Conservation (phyloP, 2,888 invertebrate species). For the Polyommatus icarus region DNA sequence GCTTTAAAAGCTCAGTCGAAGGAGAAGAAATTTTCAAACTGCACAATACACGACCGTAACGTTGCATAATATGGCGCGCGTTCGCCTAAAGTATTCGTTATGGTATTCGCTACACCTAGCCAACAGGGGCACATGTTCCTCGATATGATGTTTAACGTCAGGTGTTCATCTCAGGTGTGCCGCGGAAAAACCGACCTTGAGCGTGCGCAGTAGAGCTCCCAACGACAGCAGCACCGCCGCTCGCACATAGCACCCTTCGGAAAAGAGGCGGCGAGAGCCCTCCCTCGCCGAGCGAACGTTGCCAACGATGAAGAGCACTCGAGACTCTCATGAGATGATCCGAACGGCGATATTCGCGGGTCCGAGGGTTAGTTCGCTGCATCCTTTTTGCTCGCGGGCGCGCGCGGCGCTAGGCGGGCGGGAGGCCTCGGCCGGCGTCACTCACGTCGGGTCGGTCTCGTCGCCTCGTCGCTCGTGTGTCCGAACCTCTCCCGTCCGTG, state of each 20-base stretch:
- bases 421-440: slow-evolving; percentile 70
- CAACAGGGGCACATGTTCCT: slow-evolving; percentile 78
- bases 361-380: slow-evolving; percentile 63
- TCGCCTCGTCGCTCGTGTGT: slow-evolving; percentile 73
- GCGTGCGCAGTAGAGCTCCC: slow-evolving; percentile 49
- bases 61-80: slow-evolving; percentile 78
- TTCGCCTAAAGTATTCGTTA: slow-evolving; percentile 80
- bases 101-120: slow-evolving; percentile 80
- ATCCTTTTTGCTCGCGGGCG: slow-evolving; percentile 72
- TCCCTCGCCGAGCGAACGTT: slow-evolving; percentile 70
- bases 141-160: slow-evolving; percentile 78
- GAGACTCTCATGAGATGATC: slow-evolving; percentile 71
- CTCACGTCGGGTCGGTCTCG: slow-evolving; percentile 76
- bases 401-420: slow-evolving; percentile 68
- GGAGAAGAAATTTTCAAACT: slow-evolving; percentile 66
- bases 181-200: slow-evolving; percentile 57
- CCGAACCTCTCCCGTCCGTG: slow-evolving; percentile 75
- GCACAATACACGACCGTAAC: slow-evolving; percentile 70
- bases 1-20: slow-evolving; percentile 60
- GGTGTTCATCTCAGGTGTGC: slow-evolving; percentile 70
- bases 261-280: slow-evolving; percentile 57
- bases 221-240: slow-evolving; percentile 45
- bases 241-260: slow-evolving; percentile 55
- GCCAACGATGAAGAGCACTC: slow-evolving; percentile 66
- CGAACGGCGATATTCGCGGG: slow-evolving; percentile 73